Percentiles rank a stretch among this genome's conserved stretches.
phyloP scores from a whole-genome alignment of 2,888 invertebrate species.

The Epistrophe grossulariae region DNA sequence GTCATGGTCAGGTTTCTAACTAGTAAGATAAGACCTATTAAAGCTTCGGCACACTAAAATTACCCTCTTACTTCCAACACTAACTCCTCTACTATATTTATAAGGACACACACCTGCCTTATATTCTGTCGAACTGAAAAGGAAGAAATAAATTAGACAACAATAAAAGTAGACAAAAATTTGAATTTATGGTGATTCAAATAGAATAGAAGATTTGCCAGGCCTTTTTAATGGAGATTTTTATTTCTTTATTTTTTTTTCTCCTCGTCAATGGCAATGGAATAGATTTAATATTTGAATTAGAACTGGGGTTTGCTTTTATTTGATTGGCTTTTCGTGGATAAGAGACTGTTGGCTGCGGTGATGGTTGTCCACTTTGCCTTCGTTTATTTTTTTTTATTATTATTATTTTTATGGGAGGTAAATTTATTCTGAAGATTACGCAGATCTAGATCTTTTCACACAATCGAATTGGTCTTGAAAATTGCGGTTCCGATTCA shows the following conservation, averaged over 20 bases:
- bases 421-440: conserved; percentile 49
- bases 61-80: background rate
- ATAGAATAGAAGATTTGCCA: conserved; percentile 41
- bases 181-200: conserved; percentile 42
- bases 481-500: conserved; percentile 42
- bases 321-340: conserved; percentile 38
- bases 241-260: background rate
- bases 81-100: background rate
- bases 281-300: conserved; percentile 52
- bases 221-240: conserved; percentile 48
- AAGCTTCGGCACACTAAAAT: no score
- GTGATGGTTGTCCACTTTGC: background rate
- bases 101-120: background rate
- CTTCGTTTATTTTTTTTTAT: background rate
- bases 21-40: no score
- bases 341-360: background rate
- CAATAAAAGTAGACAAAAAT: conserved; percentile 10
- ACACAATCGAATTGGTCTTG: conserved; percentile 42
- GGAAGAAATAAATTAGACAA: background rate
- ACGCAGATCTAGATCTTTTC: conserved; percentile 6
- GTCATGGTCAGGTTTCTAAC: no score
- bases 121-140: background rate
- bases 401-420: background rate
- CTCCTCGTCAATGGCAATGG: background rate
- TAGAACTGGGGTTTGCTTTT: conserved; percentile 51